Conservation (phyloP, 2,797 vertebrate species). For the Acanthurus leucopareius region DNA sequence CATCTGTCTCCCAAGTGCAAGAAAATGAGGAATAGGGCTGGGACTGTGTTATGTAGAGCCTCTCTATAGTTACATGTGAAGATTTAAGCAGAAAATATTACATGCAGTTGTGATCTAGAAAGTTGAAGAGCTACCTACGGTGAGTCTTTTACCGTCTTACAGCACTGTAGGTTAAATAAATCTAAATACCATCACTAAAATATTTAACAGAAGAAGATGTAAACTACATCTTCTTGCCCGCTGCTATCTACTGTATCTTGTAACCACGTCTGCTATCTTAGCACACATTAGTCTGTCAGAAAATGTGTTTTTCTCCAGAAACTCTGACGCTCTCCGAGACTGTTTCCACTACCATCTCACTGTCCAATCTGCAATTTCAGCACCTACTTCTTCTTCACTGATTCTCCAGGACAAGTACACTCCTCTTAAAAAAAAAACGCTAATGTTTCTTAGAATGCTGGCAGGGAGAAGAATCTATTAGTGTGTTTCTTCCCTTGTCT, state of each 20-base stretch:
- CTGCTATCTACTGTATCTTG: background rate
- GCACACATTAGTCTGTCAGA: background rate
- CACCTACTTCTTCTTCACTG: constrained; percentile 1
- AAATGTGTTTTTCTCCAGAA: background rate
- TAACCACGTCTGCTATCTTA: constrained; percentile 2
- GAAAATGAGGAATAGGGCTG: constrained; percentile 31
- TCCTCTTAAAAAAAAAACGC: constrained; percentile 42
- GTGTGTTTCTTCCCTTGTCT: constrained; percentile 60
- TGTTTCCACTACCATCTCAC: constrained; percentile 7
- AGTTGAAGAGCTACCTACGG: background rate
- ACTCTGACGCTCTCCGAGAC: constrained; percentile 4
- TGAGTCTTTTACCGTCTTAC: background rate
- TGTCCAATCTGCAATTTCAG: constrained; percentile 18
- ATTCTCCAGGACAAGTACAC: constrained; percentile 7
- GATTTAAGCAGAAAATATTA: background rate
- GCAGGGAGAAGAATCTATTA: constrained; percentile 32
- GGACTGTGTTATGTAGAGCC: background rate
- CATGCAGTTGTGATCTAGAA: background rate
- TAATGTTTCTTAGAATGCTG: constrained; percentile 45
- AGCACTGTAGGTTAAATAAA: background rate
- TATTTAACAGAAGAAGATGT: constrained; percentile 1
- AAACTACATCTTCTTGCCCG: background rate
- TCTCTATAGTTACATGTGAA: background rate
- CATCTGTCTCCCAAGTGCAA: constrained; percentile 64
- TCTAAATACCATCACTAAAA: background rate